Percentiles rank a stretch among this genome's conserved stretches.
Conservation (phyloP, 1,140 invertebrate species). For the Drosophila sp. region DNA sequence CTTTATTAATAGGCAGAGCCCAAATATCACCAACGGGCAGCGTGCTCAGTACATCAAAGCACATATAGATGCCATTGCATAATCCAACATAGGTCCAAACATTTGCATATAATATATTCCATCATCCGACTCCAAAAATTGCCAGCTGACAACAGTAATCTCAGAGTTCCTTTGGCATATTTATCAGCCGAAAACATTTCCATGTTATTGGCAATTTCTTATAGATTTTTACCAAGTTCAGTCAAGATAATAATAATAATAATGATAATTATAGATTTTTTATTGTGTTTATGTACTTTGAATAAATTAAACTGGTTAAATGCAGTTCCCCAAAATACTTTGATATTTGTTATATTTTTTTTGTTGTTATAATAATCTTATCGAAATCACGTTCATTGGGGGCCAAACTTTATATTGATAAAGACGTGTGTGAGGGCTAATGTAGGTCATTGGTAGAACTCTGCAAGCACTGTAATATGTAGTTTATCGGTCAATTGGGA, state of each 20-base stretch:
- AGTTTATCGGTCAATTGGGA: constrained; percentile 9
- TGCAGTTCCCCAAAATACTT: constrained; percentile 10
- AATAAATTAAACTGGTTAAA: not conserved
- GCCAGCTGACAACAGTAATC: constrained; percentile 25
- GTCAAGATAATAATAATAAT: constrained; percentile 4
- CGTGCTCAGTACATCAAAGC: constrained; percentile 47
- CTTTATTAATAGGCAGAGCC: constrained; percentile 27
- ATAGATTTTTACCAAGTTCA: not conserved
- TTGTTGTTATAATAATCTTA: constrained; percentile 18
- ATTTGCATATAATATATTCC: not conserved
- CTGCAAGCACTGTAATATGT: not conserved
- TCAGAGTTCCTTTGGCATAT: not conserved
- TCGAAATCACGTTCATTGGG: not conserved
- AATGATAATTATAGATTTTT: not conserved
- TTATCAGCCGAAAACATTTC: constrained; percentile 25
- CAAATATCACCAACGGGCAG: constrained; percentile 40
- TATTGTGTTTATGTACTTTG: constrained; percentile 6
- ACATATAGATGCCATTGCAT: constrained; percentile 35
- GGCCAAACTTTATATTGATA: not conserved
- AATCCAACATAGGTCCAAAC: constrained; percentile 13
- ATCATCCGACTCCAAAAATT: not conserved
- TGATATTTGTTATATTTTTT: constrained; percentile 1
- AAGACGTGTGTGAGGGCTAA: not conserved
- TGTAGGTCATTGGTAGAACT: constrained; percentile 9
- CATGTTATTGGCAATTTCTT: constrained; percentile 14